phyloP scores from a whole-genome alignment of 2,113 vertebrate genomes.

The Amblyopsis rosae region DNA sequence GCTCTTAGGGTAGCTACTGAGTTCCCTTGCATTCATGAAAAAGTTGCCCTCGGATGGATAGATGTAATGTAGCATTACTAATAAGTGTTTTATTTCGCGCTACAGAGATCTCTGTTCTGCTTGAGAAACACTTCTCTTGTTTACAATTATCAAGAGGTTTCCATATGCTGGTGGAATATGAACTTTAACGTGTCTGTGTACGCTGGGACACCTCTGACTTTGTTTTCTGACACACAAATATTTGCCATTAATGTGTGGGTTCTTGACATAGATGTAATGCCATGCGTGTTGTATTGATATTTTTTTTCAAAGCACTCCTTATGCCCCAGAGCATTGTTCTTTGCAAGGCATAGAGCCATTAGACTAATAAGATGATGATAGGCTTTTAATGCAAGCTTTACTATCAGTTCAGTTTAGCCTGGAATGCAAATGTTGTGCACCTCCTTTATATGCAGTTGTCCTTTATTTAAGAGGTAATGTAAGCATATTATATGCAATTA shows the following conservation, averaged over 20 bases:
- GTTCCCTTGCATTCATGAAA: slow-evolving; percentile 63
- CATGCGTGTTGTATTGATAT: neutral
- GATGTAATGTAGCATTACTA: slow-evolving; percentile 72
- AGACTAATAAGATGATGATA: neutral
- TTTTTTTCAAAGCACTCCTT: neutral
- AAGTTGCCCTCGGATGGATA: slow-evolving; percentile 70
- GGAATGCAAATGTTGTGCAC: slow-evolving; percentile 24
- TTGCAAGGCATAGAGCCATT: slow-evolving; percentile 10
- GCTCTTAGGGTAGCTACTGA: slow-evolving; percentile 39
- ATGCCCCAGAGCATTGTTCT: slow-evolving; percentile 2
- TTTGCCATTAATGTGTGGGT: neutral
- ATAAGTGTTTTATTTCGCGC: slow-evolving; percentile 67
- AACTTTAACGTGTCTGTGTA: slow-evolving; percentile 41
- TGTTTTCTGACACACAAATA: neutral
- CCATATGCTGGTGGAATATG: slow-evolving; percentile 38
- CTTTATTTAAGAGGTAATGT: slow-evolving; percentile 42
- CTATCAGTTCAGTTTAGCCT: slow-evolving; percentile 3
- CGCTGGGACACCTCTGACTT: slow-evolving; percentile 17
- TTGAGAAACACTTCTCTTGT: slow-evolving; percentile 55
- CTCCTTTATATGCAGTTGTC: slow-evolving; percentile 25
- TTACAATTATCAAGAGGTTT: slow-evolving; percentile 65
- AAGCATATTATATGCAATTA: slow-evolving; percentile 55
- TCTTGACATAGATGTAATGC: neutral
- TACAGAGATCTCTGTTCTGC: slow-evolving; percentile 57
- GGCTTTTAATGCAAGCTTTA: neutral